Evolutionary conservation across 1,140 invertebrate genomes (phyloP).

Genomic region (Pararge aegeria): DNA sequence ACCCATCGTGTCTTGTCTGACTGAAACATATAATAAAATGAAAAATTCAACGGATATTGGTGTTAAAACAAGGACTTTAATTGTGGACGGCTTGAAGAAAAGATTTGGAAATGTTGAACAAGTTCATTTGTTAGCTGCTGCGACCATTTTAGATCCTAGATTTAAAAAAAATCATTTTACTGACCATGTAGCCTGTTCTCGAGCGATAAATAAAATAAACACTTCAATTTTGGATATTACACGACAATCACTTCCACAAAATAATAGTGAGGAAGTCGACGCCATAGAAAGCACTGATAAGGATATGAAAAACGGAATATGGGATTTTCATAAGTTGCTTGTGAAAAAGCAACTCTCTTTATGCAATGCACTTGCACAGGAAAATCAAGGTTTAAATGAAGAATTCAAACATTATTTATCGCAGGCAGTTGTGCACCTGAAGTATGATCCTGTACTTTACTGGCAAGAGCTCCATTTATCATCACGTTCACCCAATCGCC

Average conservation of each 20-base stretch:
- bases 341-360: conserved; percentile 44
- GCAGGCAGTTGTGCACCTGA: conserved; percentile 34
- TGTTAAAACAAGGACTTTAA: conserved; percentile 29
- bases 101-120: conserved; percentile 49
- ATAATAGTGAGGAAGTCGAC: conserved; percentile 29
- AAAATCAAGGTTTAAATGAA: conserved; percentile 38
- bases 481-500: conserved; percentile 37
- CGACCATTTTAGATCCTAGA: conserved; percentile 62
- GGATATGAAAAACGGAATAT: conserved; percentile 37
- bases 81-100: conserved; percentile 29
- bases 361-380: conserved; percentile 35
- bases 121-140: conserved; percentile 44
- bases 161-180: conserved; percentile 46
- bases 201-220: conserved; percentile 34
- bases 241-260: conserved; percentile 30
- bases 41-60: conserved; percentile 30
- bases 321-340: conserved; percentile 44
- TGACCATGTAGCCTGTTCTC: conserved; percentile 32
- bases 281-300: conserved; percentile 22
- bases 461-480: conserved; percentile 39
- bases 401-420: conserved; percentile 42
- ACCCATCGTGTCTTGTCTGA: conserved; percentile 32
- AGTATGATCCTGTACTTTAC: conserved; percentile 41
- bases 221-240: conserved; percentile 27
- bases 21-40: conserved; percentile 35